Conservation (phyloP, 2,888 invertebrate genomes). For the Oasisia sp. region DNA sequence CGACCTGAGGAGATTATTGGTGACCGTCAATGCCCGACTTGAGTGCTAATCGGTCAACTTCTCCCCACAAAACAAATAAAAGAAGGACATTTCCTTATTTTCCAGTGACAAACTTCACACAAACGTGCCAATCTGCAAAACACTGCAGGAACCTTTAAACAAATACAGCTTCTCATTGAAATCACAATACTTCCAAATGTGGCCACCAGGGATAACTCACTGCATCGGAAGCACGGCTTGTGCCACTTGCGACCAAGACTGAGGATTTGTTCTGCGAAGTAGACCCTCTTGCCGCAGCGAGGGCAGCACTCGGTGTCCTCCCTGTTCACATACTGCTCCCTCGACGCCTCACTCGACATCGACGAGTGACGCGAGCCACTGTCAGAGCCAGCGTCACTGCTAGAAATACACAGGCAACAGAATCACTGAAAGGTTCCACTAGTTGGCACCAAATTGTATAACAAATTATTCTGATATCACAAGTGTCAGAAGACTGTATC, state of each 20-base stretch:
- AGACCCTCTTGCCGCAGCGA: constrained; percentile 76
- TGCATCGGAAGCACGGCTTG: constrained; percentile 68
- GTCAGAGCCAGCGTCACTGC: background rate
- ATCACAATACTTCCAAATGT: background rate
- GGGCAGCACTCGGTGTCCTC: constrained; percentile 76
- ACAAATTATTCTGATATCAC: background rate
- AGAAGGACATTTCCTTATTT: too few relatives aligned
- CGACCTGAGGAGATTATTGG: too few relatives aligned
- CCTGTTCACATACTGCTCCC: background rate
- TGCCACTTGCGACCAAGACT: constrained; percentile 69
- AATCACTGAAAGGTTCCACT: background rate
- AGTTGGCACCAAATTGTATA: background rate
- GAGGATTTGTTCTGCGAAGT: constrained; percentile 68
- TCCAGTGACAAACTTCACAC: too few relatives aligned
- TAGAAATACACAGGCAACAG: background rate
- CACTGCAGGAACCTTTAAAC: background rate
- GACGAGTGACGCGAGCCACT: background rate
- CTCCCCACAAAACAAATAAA: too few relatives aligned
- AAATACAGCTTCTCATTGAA: background rate
- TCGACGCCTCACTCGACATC: background rate
- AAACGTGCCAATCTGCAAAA: too few relatives aligned
- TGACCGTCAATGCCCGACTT: too few relatives aligned
- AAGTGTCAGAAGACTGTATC: background rate
- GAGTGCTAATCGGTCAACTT: too few relatives aligned
- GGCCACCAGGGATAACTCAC: constrained; percentile 55